Base-by-base conservation (phyloP, 2,113 vertebrate species). In the Suncus etruscus region DNA sequence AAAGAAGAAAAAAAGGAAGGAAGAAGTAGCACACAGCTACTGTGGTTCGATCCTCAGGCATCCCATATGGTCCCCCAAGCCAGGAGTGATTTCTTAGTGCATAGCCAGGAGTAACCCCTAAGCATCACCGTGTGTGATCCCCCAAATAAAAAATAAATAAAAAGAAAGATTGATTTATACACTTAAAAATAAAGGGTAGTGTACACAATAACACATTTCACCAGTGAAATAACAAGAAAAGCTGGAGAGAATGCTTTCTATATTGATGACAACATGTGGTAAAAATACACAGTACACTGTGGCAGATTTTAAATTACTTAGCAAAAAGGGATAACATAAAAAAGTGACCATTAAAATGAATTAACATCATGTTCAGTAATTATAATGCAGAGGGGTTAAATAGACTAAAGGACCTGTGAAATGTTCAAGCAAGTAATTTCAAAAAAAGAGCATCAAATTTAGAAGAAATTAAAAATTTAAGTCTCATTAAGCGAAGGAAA, bases 401-500 rank as follows among this genome's bases (percentile, higher is more conserved):
- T 0, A 6, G 81, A 92, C 54, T 29, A 31, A 15, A 32, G 58
- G 32, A 81, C 39, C 5, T 4, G 45, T 76, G 79, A 77, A 61
- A 70, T 24, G 79, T 78, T 91, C 22, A 11, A 25, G 6, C 83
- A 45, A 90, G n/a, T 11, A 83, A 78, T 20, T 86, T 47, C 61
- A 29, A 86, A 58, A 70, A 2, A 54, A 54, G 54, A 54, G 54
- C 54, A 18, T 50, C 61, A 82, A 48, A 32, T 81, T n/a, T 75
- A 72, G 86, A 50, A 54, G 87, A 91, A 96, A 72, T 91, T 72
- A 32, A 95, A 85, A 87, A 95, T 77, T 78, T 69, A 83, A 93
- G 14, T 31, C 81, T 81, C 91, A 47, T n/a, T 66, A 32, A 89
- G 95, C 92, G 91, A 88, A 94, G 75, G 84, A 91, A 63, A 45